Percentiles rank a stretch among this genome's conserved stretches.
Conservation (phyloP, 2,888 invertebrate genomes). For the Apodemia hepburni region DNA sequence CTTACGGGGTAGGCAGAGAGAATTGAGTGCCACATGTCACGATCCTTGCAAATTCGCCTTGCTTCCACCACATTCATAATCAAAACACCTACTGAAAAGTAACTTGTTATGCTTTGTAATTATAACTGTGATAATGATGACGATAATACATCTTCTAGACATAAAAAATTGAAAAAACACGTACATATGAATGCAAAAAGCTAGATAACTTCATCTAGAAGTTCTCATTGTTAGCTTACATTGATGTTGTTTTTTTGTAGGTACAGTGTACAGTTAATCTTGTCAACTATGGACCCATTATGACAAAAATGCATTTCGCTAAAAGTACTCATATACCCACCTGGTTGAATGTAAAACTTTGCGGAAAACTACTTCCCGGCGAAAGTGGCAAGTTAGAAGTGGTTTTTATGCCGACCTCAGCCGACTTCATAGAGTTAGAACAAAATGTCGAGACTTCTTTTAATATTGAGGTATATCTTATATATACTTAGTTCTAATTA, state of each 20-base stretch:
- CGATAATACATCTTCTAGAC: too few species aligned
- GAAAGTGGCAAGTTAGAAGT: slow-evolving; percentile 72
- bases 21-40: too few species aligned
- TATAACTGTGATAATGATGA: too few species aligned
- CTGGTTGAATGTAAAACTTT: slow-evolving; percentile 58
- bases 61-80: too few species aligned
- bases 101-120: too few species aligned
- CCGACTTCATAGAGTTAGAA: slow-evolving; percentile 61
- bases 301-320: slow-evolving; percentile 61
- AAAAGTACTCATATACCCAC: slow-evolving; percentile 50
- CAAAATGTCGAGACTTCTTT: slow-evolving; percentile 60
- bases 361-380: slow-evolving; percentile 65
- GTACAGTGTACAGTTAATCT: slow-evolving; percentile 66
- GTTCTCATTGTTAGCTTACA: too few species aligned
- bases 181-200: too few species aligned
- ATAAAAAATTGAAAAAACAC: too few species aligned
- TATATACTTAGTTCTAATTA: not conserved
- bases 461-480: slow-evolving; percentile 68
- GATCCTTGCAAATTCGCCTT: too few species aligned
- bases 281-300: slow-evolving; percentile 78
- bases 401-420: slow-evolving; percentile 70
- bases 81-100: too few species aligned
- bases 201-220: too few species aligned
- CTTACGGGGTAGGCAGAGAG: too few species aligned
- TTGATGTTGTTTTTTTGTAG: slow-evolving; percentile 35